Evolutionary conservation across 2,113 vertebrate species (phyloP).

Genomic region (Tupaia chinensis): DNA sequence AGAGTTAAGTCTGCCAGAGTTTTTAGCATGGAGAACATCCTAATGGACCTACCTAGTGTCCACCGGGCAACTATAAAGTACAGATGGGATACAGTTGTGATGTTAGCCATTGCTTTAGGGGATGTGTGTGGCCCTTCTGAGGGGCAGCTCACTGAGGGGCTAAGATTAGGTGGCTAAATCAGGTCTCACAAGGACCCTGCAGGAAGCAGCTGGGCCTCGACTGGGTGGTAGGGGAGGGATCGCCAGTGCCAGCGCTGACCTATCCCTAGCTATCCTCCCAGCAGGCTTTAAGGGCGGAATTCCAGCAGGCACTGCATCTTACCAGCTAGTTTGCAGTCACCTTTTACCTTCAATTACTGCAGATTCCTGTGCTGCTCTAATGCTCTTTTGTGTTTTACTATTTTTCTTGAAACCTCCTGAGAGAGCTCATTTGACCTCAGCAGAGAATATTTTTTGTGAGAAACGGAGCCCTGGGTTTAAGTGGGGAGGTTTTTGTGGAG

Average conservation of each 20-base stretch:
- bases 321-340: neutral
- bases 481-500: neutral
- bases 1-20: neutral
- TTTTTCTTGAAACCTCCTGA: neutral
- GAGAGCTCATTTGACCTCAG: neutral
- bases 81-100: neutral
- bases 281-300: neutral
- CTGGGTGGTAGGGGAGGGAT: neutral
- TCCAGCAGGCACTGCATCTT: neutral
- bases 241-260: neutral
- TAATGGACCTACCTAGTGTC: neutral
- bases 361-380: neutral
- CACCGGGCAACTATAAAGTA: neutral
- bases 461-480: neutral
- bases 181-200: neutral
- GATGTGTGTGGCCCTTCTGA: neutral
- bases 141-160: too few relatives aligned
- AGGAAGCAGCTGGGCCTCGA: neutral
- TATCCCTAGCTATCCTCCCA: neutral
- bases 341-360: neutral
- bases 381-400: neutral
- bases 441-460: constrained; percentile 21
- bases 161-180: neutral
- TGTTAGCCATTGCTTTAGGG: neutral
- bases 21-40: neutral